Conservation (phyloP, 2,113 vertebrate genomes). For the Phaethornis superciliosus region DNA sequence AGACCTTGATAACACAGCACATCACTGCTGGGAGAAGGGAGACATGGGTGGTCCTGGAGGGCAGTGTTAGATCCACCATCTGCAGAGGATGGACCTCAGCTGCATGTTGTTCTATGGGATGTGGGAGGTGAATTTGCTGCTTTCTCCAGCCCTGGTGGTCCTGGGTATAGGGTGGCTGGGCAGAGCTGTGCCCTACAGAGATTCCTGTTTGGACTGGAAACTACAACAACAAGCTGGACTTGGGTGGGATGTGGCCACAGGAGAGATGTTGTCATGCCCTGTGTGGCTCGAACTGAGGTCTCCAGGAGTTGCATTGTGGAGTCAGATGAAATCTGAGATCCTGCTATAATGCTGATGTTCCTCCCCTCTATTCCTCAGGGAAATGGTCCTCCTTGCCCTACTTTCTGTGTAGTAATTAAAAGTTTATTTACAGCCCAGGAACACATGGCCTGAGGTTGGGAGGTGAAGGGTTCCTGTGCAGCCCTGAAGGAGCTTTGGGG, state of each 20-base stretch:
- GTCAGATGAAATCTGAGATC: background rate
- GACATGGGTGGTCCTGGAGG: background rate
- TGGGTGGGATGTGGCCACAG: background rate
- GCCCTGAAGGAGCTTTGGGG: background rate
- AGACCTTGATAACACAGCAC: background rate
- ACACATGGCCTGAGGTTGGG: background rate
- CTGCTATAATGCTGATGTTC: background rate
- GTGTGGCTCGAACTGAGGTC: background rate
- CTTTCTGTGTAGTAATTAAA: conserved; percentile 42
- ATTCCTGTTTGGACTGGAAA: background rate
- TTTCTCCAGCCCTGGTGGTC: background rate
- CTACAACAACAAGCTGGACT: background rate
- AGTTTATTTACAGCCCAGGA: conserved; percentile 34
- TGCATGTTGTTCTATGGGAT: background rate
- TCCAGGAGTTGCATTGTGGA: background rate
- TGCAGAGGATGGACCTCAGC: background rate
- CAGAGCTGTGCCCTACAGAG: background rate
- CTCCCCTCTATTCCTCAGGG: background rate
- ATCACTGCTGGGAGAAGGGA: background rate
- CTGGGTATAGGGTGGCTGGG: background rate
- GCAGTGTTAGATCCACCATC: background rate
- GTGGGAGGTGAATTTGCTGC: background rate
- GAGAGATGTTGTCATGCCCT: background rate
- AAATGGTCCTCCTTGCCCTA: background rate
- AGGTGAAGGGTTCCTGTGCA: conserved; percentile 12